phyloP scores from a whole-genome alignment of 2,113 vertebrate species.

The Osmerus mordax region DNA sequence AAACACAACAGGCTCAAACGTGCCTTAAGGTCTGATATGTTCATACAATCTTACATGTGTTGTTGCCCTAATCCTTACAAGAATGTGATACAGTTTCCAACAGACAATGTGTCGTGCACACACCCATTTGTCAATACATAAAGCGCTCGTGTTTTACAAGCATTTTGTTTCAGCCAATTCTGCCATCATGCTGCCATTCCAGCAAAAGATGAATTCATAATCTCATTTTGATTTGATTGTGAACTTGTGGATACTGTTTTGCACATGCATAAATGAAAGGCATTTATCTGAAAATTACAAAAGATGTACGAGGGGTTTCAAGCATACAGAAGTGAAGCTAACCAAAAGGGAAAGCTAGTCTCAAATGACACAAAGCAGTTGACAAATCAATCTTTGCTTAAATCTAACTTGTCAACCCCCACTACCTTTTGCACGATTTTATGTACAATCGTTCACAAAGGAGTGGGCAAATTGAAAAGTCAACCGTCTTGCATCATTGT shows the following conservation, averaged over 20 bases:
- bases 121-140: too few species aligned
- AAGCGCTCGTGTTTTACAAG: too few species aligned
- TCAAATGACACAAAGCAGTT: constrained; percentile 65
- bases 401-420: background rate
- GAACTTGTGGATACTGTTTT: background rate
- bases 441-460: background rate
- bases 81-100: too few species aligned
- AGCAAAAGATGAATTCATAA: background rate
- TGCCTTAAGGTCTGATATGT: too few species aligned
- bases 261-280: background rate
- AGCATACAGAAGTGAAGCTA: background rate
- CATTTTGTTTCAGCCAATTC: too few species aligned
- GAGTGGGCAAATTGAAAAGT: constrained; percentile 30
- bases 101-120: too few species aligned
- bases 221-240: background rate
- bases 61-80: too few species aligned
- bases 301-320: background rate
- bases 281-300: too few species aligned
- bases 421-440: background rate
- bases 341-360: background rate
- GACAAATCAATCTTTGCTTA: constrained; percentile 45
- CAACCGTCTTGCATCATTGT: constrained; percentile 65
- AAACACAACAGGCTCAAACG: too few species aligned
- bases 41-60: too few species aligned
- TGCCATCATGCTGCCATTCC: constrained; percentile 2